Conservation (phyloP, 1,140 invertebrate genomes). For the Trichonephila clavata region DNA sequence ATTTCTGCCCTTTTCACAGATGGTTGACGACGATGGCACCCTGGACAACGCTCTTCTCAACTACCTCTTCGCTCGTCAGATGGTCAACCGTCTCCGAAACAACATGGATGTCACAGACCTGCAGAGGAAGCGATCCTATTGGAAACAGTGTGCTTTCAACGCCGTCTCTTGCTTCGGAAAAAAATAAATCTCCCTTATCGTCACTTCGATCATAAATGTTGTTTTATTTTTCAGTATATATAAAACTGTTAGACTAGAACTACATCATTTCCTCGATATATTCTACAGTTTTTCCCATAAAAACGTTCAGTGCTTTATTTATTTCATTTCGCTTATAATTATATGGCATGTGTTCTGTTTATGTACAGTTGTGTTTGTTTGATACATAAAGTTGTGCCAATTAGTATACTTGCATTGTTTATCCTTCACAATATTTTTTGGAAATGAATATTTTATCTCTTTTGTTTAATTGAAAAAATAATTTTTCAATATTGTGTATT, state of each 20-base stretch:
- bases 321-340: not conserved
- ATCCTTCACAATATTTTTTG: not conserved
- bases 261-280: not conserved
- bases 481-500: not conserved
- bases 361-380: no score
- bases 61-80: slow-evolving; percentile 84
- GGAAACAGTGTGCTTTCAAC: slow-evolving; percentile 86
- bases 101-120: slow-evolving; percentile 83
- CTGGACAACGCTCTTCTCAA: slow-evolving; percentile 84
- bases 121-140: slow-evolving; percentile 85
- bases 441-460: not conserved
- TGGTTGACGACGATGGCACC: slow-evolving; percentile 82
- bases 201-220: slow-evolving; percentile 12
- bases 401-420: not conserved
- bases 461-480: not conserved
- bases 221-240: not conserved
- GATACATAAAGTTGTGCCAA: no score
- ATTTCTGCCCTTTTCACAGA: slow-evolving; percentile 77
- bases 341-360: not conserved
- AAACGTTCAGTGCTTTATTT: not conserved
- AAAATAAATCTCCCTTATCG: slow-evolving; percentile 13
- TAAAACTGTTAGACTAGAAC: not conserved
- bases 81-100: slow-evolving; percentile 83
- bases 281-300: no score
- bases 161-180: slow-evolving; percentile 85